Conservation (phyloP, 1,140 invertebrate species). For the Drosophila aff. region DNA sequence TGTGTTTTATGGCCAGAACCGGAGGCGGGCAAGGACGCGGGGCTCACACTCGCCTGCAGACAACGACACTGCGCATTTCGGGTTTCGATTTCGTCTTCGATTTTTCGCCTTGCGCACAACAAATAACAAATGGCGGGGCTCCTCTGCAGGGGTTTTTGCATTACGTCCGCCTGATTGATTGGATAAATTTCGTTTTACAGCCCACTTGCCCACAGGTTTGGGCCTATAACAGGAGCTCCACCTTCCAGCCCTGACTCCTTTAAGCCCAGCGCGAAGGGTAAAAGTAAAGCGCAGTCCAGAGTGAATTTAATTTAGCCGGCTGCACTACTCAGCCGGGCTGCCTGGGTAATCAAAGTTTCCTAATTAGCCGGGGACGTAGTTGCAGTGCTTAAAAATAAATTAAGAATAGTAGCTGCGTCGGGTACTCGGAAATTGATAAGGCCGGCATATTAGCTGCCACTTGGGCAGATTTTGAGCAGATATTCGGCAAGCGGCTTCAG, state of each 20-base stretch:
- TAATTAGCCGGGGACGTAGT: constrained; percentile 48
- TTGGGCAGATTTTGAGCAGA: constrained; percentile 12
- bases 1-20: constrained; percentile 67
- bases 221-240: constrained; percentile 13
- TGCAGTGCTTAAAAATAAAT: constrained; percentile 49
- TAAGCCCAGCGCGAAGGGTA: constrained; percentile 21
- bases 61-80: constrained; percentile 52
- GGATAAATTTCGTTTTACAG: constrained; percentile 48
- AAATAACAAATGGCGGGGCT: constrained; percentile 36
- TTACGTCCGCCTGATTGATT: constrained; percentile 66
- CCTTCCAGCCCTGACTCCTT: constrained; percentile 22
- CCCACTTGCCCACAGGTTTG: constrained; percentile 7
- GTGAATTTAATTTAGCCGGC: constrained; percentile 37
- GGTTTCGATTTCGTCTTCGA: constrained; percentile 30
- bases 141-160: constrained; percentile 26
- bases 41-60: constrained; percentile 19
- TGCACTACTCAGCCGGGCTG: constrained; percentile 27
- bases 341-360: constrained; percentile 61
- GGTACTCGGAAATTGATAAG: constrained; percentile 39
- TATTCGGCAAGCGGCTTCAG: neutral
- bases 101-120: constrained; percentile 34
- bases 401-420: constrained; percentile 10
- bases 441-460: constrained; percentile 16
- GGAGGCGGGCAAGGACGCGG: constrained; percentile 2
- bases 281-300: constrained; percentile 15